phyloP scores from a whole-genome alignment of 2,888 invertebrate species.

The Flexamia atlantica region DNA sequence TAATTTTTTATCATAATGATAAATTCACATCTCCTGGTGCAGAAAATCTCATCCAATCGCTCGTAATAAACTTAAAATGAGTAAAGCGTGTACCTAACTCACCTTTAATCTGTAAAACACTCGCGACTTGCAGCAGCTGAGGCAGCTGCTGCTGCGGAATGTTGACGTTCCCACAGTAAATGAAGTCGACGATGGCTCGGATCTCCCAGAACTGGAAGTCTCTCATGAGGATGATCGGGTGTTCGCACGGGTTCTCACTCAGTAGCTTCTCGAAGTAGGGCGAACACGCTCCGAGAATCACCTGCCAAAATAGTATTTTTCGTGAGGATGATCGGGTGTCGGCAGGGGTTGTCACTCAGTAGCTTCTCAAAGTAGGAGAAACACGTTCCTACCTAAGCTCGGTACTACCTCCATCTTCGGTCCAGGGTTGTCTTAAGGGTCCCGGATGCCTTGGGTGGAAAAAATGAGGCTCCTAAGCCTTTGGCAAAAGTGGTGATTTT shows the following conservation, averaged over 20 bases:
- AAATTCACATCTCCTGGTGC: too few species aligned
- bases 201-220: conserved; percentile 76
- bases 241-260: conserved; percentile 75
- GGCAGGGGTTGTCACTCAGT: conserved; percentile 75
- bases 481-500: too few species aligned
- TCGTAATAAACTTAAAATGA: too few species aligned
- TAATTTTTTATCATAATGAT: too few species aligned
- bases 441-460: too few species aligned
- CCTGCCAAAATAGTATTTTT: conserved; percentile 64
- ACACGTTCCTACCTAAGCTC: too few species aligned
- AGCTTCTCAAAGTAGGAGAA: conserved; percentile 77
- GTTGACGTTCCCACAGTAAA: conserved; percentile 77
- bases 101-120: conserved; percentile 73
- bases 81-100: neutral
- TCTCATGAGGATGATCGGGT: conserved; percentile 76
- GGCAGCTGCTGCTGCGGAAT: conserved; percentile 75
- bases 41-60: too few species aligned
- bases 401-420: too few species aligned
- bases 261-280: conserved; percentile 77
- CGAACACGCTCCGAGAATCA: conserved; percentile 76
- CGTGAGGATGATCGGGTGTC: conserved; percentile 77
- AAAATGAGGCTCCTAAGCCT: too few species aligned
- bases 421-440: too few species aligned
- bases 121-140: conserved; percentile 75
- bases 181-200: conserved; percentile 76